Evolutionary conservation across 2,888 invertebrate genomes (phyloP), one percentile per base, ranked within the genome.

Genomic region (Linnaemya vulpina): DNA sequence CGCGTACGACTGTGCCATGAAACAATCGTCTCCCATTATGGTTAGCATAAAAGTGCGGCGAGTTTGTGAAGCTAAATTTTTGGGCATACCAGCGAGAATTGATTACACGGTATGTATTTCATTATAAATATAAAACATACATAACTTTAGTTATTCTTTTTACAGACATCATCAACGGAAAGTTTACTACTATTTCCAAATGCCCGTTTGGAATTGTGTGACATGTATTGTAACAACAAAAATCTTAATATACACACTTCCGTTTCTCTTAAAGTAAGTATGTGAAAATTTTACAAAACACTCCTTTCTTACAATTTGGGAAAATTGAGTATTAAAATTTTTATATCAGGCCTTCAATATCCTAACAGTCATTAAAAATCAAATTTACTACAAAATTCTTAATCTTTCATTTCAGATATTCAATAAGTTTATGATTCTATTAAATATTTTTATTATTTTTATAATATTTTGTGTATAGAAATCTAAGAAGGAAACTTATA

Each of bases 1-100:
- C 84, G 99, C 99, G 1, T 98, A 97, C 91, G 99, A 99, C 93
- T 99, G 99, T 92, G 99, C 98, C 63, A 98, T 98, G 97, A 96
- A 97, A 91, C 96, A 96, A 91, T 98, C 98, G 0, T 95, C 96
- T 1, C 98, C 98, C 0, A 97, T 98, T 68, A 96, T 98, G 95
- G 98, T 99, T 89, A 99, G 98, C 90, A 96, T 99, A 92, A 97
- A 98, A 92, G 97, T 98, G 87, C 95, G 96, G 90, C 94, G 96
- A 87, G 95, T 96, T 51, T 97, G 97, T 92, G 94, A 95, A 79
- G 94, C 96, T 1, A 96, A 96, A 13, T 96, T 97, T 95, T 95
- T 95, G 92, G 96, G 96, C 94, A 91, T 93, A 87, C 90, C 92
- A 3, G 92, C 92, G 70, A 90, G 92, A 46, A 92, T 92, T 67